Base-by-base conservation (phyloP, 1,140 invertebrate genomes). In the Drosophila mayri region DNA sequence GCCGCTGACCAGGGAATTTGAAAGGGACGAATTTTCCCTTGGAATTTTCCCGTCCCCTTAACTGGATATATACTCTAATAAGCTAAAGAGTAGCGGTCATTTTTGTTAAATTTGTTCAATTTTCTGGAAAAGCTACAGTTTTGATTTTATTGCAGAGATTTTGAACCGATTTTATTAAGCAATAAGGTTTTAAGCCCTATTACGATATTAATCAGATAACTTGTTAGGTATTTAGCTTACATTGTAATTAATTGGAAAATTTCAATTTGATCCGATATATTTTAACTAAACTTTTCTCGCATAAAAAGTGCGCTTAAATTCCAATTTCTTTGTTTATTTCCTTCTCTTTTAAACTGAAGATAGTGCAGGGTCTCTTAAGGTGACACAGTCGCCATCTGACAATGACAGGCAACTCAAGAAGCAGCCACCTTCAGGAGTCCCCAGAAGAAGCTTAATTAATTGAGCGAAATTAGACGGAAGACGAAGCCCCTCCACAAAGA, bases 381-480 rank as follows among this genome's bases (percentile, higher is more conserved):
- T 32, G 20, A 37, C 16, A 11, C 32, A 32, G 38, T 14, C 20
- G 3, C 11, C 3, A 4, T 16, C 47, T 37, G 66, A 49, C 68
- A 72, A 37, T 71, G 68, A 49, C 66, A 71, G 30, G n/a, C 50
- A 16, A 49, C 32, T 66, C 58, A 71, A 59, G 38, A 41, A 41
- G 20, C 43, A 52, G 1, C 55, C 60, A 58, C 37, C 43, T 50
- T 44, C 30, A 30, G 44, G 18, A 54, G 20, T n/a, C 32, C 41
- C 52, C 38, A 54, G 57, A 58, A 55, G 57, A 37, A 44, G 41
- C 67, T 63, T 91, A 91, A 90, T 87, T 91, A 91, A 74, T 82
- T 75, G 67, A 52, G 52, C 46, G 40, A 91, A 90, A 90, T 87
- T 78, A 76, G 76, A 83, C 49, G 72, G 74, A 87, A 79, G 65